phyloP scores from a whole-genome alignment of 2,888 invertebrate species.

The Eupelmus urozonus region DNA sequence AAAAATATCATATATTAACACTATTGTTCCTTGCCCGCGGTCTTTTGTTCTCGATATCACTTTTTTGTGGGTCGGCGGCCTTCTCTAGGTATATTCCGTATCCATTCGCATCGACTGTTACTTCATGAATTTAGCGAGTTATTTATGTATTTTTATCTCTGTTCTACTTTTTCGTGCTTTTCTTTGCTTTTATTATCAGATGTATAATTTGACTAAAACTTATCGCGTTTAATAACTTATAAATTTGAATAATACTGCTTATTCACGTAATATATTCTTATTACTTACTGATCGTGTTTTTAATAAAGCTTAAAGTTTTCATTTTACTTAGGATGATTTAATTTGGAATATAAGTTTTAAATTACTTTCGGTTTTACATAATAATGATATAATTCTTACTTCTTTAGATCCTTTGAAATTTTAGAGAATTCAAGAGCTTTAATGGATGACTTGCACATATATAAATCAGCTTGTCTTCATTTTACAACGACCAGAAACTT shows the following conservation, averaged over 20 bases:
- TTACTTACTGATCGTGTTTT: too few species aligned
- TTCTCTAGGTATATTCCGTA: neutral
- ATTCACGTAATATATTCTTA: too few species aligned
- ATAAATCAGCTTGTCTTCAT: slow-evolving; percentile 40
- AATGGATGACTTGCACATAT: neutral
- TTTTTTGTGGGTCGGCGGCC: slow-evolving; percentile 3
- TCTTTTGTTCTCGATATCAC: slow-evolving; percentile 4
- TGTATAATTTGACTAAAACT: too few species aligned
- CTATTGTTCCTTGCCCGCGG: neutral
- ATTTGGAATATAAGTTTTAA: too few species aligned
- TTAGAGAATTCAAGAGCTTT: neutral
- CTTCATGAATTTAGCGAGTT: slow-evolving; percentile 4
- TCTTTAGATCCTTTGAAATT: neutral
- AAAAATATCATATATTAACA: neutral
- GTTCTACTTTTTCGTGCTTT: too few species aligned
- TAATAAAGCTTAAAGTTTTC: too few species aligned
- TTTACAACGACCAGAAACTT: slow-evolving; percentile 25
- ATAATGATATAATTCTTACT: neutral
- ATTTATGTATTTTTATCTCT: neutral
- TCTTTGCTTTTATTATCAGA: neutral
- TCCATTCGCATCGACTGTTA: neutral
- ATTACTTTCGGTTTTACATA: too few species aligned
- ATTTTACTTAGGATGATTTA: too few species aligned
- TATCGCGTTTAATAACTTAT: too few species aligned
- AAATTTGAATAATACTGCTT: too few species aligned